Conservation (phyloP, 1,140 invertebrate species). For the Anthonomus grandis region DNA sequence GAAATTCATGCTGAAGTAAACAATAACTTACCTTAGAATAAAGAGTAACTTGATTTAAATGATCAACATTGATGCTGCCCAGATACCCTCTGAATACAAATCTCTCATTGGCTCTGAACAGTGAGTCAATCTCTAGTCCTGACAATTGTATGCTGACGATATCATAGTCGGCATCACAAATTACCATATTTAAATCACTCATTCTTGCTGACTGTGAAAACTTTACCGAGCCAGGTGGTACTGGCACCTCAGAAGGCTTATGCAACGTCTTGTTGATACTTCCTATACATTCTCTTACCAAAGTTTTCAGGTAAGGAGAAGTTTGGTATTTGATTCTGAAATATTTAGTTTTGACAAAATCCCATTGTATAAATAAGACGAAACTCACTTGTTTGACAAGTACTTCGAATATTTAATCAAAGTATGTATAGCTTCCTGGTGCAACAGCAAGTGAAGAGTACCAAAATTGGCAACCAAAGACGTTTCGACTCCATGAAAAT, state of each 20-base stretch:
- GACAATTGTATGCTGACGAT: constrained; percentile 63
- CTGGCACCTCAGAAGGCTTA: constrained; percentile 58
- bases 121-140: constrained; percentile 70
- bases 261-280: constrained; percentile 29
- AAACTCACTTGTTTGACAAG: constrained; percentile 49
- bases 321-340: constrained; percentile 26
- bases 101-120: constrained; percentile 76
- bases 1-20: background rate
- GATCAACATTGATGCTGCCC: constrained; percentile 65
- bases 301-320: constrained; percentile 21
- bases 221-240: constrained; percentile 72
- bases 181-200: constrained; percentile 57
- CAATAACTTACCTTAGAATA: constrained; percentile 63
- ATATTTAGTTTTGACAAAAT: constrained; percentile 12
- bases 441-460: constrained; percentile 61
- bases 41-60: constrained; percentile 70
- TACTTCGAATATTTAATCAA: constrained; percentile 62
- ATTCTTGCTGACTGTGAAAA: constrained; percentile 72
- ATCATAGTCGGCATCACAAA: constrained; percentile 70
- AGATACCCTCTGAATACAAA: constrained; percentile 70
- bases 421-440: constrained; percentile 69
- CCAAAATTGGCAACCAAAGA: constrained; percentile 70
- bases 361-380: no score
- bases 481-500: constrained; percentile 79
- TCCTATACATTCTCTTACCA: constrained; percentile 8